Evolutionary conservation across 2,113 vertebrate species (phyloP).

Genomic region (Tragulus kanchil): DNA sequence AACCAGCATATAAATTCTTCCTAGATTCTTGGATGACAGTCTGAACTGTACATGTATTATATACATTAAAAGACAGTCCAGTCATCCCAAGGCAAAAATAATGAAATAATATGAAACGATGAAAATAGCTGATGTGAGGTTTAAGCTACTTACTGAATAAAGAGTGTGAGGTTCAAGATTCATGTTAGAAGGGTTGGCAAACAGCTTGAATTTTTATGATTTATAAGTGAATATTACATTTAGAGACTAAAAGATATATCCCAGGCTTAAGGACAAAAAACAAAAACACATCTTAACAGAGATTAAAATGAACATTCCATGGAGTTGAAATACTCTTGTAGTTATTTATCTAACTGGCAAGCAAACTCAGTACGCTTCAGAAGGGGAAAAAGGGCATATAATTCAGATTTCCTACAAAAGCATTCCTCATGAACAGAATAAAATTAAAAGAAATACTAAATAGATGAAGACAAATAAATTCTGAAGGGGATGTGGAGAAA

Average conservation of each 20-base stretch:
- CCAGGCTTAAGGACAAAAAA: background rate
- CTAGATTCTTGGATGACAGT: background rate
- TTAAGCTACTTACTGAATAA: background rate
- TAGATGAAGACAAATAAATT: background rate
- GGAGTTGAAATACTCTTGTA: background rate
- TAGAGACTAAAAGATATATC: background rate
- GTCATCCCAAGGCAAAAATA: background rate
- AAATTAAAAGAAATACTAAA: background rate
- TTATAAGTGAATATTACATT: conserved; percentile 6
- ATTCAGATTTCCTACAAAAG: background rate
- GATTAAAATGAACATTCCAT: background rate
- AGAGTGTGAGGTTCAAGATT: background rate
- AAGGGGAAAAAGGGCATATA: background rate
- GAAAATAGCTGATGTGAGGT: background rate
- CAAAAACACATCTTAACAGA: background rate
- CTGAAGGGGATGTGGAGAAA: too few relatives aligned
- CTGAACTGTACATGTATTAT: background rate
- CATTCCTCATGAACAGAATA: background rate
- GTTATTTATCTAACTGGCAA: background rate
- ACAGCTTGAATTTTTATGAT: background rate
- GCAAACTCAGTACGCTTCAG: background rate
- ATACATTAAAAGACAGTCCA: background rate
- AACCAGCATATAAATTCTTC: background rate
- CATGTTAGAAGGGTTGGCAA: background rate
- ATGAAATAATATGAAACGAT: too few relatives aligned